phyloP scores from a whole-genome alignment of 2,113 vertebrate species.

The Anguilla rostrata region DNA sequence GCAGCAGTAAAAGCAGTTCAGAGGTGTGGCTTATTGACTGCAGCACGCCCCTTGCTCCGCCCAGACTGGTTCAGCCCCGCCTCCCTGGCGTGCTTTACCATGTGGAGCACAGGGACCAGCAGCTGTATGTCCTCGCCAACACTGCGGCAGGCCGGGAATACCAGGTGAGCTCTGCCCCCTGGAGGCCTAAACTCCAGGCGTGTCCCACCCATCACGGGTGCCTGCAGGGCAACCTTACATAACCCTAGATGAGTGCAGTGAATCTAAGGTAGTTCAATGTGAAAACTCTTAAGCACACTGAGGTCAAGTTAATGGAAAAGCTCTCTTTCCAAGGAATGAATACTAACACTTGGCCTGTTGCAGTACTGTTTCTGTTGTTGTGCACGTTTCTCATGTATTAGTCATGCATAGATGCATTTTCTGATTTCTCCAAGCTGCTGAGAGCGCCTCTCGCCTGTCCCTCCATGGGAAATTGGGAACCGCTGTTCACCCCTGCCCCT shows the following conservation, averaged over 20 bases:
- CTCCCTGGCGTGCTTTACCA: constrained; percentile 81
- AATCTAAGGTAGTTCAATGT: background rate
- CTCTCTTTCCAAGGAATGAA: background rate
- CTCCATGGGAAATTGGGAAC: constrained; percentile 76
- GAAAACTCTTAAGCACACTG: background rate
- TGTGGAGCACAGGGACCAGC: constrained; percentile 78
- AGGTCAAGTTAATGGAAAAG: background rate
- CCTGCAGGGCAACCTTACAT: background rate
- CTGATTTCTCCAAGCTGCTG: constrained; percentile 72
- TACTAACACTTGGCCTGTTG: background rate
- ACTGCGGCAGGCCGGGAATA: constrained; percentile 83
- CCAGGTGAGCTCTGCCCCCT: constrained; percentile 56
- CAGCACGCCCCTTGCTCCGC: constrained; percentile 62
- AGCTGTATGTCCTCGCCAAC: constrained; percentile 85
- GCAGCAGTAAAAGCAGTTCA: constrained; percentile 86
- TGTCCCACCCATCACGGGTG: background rate
- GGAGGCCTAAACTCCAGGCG: background rate
- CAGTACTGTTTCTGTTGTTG: background rate
- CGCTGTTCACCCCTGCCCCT: constrained; percentile 70
- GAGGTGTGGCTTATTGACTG: constrained; percentile 85
- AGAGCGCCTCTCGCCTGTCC: constrained; percentile 71
- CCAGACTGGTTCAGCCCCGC: constrained; percentile 79
- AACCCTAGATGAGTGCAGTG: background rate
- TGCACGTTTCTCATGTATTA: background rate
- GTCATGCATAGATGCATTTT: background rate